Percentiles rank a stretch among this genome's conserved stretches.
phyloP scores from a whole-genome alignment of 2,113 vertebrate species.

The Myocastor coypus region DNA sequence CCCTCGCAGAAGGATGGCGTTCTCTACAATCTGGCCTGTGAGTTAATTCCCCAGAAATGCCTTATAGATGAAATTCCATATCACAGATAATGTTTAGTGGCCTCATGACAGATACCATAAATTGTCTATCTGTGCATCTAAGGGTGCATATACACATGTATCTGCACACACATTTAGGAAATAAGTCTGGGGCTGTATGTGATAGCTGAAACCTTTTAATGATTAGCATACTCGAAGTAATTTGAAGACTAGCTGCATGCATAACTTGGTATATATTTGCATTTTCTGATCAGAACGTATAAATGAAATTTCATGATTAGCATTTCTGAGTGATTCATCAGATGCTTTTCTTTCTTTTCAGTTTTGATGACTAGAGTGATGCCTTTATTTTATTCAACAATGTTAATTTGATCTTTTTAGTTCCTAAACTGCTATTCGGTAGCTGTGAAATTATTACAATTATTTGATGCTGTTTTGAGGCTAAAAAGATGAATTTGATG shows the following conservation, averaged over 20 bases:
- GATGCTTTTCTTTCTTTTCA: constrained; percentile 39
- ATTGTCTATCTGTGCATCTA: rapidly evolving
- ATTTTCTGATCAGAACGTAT: constrained; percentile 14
- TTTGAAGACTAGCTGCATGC: not conserved
- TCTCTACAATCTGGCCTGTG: constrained; percentile 41
- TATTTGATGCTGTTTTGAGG: not conserved
- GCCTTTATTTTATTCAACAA: constrained; percentile 15
- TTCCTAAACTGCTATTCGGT: not conserved
- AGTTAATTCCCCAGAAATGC: not conserved
- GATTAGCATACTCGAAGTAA: not conserved
- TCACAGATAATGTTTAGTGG: not conserved
- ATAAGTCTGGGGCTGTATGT: not conserved
- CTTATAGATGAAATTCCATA: not conserved
- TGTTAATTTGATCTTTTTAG: constrained; percentile 27
- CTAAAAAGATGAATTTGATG: constrained; percentile 26
- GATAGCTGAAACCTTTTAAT: constrained; percentile 22
- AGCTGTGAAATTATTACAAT: not conserved
- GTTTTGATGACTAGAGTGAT: constrained; percentile 36
- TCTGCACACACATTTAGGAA: not conserved
- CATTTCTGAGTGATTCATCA: constrained; percentile 15
- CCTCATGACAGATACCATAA: not conserved
- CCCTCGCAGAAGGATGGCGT: not conserved
- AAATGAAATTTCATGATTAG: not conserved
- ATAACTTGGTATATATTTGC: not conserved
- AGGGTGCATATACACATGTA: not conserved